Percentiles rank a stretch among this genome's conserved stretches.
phyloP scores from a whole-genome alignment of 2,113 vertebrate species.

The Siniperca chuatsi region DNA sequence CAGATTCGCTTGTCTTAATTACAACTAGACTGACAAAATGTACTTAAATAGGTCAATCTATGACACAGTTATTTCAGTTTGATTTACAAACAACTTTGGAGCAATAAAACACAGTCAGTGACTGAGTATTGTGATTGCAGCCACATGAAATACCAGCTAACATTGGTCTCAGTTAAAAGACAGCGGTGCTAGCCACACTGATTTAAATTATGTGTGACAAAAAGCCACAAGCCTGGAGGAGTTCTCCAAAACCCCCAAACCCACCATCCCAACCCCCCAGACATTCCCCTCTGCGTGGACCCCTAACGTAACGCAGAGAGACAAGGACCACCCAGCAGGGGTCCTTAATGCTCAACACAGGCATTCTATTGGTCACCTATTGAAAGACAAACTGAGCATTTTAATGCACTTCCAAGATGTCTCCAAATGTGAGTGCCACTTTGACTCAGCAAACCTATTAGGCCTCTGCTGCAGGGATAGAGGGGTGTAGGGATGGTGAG shows the following conservation, averaged over 20 bases:
- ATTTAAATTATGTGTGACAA: slow-evolving; percentile 13
- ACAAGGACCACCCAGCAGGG: slow-evolving; percentile 62
- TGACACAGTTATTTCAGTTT: neutral
- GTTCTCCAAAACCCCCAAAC: slow-evolving; percentile 18
- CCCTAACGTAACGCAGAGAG: slow-evolving; percentile 74
- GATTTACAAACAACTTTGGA: neutral
- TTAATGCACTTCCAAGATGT: slow-evolving; percentile 56
- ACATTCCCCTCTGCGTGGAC: slow-evolving; percentile 30
- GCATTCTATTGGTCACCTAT: slow-evolving; percentile 68
- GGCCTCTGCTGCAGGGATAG: slow-evolving; percentile 28
- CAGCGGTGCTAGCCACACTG: neutral
- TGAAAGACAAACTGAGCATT: slow-evolving; percentile 69
- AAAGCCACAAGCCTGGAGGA: slow-evolving; percentile 3
- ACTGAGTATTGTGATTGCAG: neutral
- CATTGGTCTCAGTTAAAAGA: neutral
- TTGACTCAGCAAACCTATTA: slow-evolving; percentile 55
- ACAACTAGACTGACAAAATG: neutral
- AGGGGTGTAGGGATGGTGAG: neutral
- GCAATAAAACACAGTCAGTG: neutral
- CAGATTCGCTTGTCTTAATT: neutral
- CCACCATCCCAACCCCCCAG: slow-evolving; percentile 50
- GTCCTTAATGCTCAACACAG: slow-evolving; percentile 48
- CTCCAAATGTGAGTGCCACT: neutral
- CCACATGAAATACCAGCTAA: neutral
- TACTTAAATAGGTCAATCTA: neutral